A percentile compares a stretch with the other conserved stretches of the same genome.
Conservation (phyloP, 2,113 vertebrate genomes). For the Pitta sordida region DNA sequence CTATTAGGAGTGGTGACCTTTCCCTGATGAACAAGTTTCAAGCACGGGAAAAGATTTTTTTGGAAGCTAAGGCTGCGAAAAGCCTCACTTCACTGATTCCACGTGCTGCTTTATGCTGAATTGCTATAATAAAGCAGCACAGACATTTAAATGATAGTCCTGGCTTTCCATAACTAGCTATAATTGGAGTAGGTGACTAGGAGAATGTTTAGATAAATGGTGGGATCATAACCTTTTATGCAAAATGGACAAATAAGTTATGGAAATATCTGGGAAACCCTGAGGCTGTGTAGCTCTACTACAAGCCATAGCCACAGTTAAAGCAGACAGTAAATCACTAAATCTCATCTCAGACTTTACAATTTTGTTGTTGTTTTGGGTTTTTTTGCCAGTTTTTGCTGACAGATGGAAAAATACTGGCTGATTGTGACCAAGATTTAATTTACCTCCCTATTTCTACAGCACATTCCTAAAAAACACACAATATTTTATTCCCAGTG, state of each 20-base stretch:
- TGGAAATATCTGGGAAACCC: background rate
- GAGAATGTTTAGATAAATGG: constrained; percentile 52
- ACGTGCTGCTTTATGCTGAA: background rate
- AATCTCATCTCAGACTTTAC: constrained; percentile 2
- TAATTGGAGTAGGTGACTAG: constrained; percentile 22
- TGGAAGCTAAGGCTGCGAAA: background rate
- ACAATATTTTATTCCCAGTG: background rate
- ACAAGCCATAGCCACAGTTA: background rate
- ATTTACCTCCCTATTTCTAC: constrained; percentile 14
- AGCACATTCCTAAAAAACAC: background rate
- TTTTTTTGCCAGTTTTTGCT: background rate
- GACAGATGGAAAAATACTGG: constrained; percentile 13
- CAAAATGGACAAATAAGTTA: constrained; percentile 22
- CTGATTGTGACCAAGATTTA: constrained; percentile 17
- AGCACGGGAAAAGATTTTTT: background rate
- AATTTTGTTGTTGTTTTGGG: background rate
- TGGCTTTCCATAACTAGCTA: constrained; percentile 11
- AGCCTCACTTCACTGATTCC: background rate
- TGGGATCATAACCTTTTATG: constrained; percentile 6
- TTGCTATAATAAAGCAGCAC: background rate
- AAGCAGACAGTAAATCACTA: constrained; percentile 9
- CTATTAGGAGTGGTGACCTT: background rate
- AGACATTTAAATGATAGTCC: constrained; percentile 2
- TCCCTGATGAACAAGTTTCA: background rate
- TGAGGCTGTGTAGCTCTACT: background rate